Percentiles rank a stretch among this genome's conserved stretches.
Evolutionary conservation across 2,888 invertebrate species (phyloP).

Genomic region (Barypeithes pellucidus): DNA sequence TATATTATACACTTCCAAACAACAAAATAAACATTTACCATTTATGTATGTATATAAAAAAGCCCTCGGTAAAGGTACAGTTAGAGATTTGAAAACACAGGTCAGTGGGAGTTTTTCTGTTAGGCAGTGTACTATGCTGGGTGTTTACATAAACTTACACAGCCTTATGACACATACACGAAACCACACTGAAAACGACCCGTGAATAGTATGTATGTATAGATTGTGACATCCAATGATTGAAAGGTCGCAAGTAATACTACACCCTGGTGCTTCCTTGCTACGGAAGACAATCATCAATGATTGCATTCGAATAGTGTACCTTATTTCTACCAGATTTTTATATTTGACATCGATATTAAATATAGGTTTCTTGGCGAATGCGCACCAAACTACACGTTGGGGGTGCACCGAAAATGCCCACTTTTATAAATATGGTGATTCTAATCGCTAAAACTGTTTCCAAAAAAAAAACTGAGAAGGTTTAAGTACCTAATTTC

Average conservation of each 20-base stretch:
- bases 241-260: conserved; percentile 71
- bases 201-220: conserved; percentile 69
- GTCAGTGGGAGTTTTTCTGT: conserved; percentile 42
- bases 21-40: conserved; percentile 49
- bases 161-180: conserved; percentile 72
- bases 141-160: conserved; percentile 65
- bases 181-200: conserved; percentile 70
- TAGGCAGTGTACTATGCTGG: conserved; percentile 49
- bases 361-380: conserved; percentile 13
- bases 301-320: conserved; percentile 67
- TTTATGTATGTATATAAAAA: conserved; percentile 41
- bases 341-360: conserved; percentile 49
- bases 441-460: too few species aligned
- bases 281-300: conserved; percentile 71
- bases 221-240: conserved; percentile 69
- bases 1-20: conserved; percentile 63
- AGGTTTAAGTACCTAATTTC: too few species aligned
- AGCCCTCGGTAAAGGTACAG: conserved; percentile 33
- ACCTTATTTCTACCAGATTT: conserved; percentile 53
- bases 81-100: conserved; percentile 39
- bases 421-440: conserved; percentile 7
- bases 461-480: too few species aligned
- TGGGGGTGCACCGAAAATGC: neutral
- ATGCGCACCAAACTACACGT: conserved; percentile 4
- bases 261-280: conserved; percentile 71